phyloP scores from a whole-genome alignment of 2,113 vertebrate genomes.

The Menidia beryllina region DNA sequence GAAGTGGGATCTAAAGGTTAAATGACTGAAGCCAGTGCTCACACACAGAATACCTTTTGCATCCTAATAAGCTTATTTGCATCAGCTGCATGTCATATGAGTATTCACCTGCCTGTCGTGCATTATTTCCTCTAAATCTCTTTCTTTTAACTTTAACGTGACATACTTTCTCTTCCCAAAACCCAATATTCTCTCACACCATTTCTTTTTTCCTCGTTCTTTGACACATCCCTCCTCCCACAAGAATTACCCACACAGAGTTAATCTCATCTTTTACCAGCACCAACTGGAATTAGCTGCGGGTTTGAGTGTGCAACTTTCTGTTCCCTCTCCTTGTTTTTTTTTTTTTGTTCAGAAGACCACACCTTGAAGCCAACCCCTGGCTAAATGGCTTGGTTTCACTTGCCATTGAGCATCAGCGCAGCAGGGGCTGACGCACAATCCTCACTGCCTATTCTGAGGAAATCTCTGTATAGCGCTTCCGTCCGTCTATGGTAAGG shows the following conservation, averaged over 20 bases:
- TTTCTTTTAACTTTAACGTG: not conserved
- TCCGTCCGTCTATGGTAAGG: constrained; percentile 48
- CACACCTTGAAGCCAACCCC: constrained; percentile 28
- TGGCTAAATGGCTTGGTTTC: constrained; percentile 32
- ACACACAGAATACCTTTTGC: not conserved
- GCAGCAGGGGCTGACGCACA: not conserved
- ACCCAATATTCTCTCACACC: not conserved
- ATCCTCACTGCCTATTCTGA: not conserved
- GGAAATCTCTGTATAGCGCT: constrained; percentile 3
- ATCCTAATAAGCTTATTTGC: constrained; percentile 28
- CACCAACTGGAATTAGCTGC: not conserved
- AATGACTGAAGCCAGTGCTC: constrained; percentile 2
- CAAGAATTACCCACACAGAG: not conserved
- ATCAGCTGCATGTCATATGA: not conserved
- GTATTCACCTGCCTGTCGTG: not conserved
- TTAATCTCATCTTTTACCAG: constrained; percentile 1
- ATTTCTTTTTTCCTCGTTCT: constrained; percentile 1
- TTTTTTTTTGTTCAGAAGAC: not conserved
- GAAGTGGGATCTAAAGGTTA: constrained; percentile 20
- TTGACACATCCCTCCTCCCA: not conserved
- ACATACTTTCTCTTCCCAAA: not conserved
- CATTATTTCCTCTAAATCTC: not conserved
- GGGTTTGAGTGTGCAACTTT: not conserved
- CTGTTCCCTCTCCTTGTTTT: constrained; percentile 12
- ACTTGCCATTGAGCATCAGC: not conserved